Evolutionary conservation across 2,888 invertebrate species (phyloP).

Genomic region (Phengaris alcon): DNA sequence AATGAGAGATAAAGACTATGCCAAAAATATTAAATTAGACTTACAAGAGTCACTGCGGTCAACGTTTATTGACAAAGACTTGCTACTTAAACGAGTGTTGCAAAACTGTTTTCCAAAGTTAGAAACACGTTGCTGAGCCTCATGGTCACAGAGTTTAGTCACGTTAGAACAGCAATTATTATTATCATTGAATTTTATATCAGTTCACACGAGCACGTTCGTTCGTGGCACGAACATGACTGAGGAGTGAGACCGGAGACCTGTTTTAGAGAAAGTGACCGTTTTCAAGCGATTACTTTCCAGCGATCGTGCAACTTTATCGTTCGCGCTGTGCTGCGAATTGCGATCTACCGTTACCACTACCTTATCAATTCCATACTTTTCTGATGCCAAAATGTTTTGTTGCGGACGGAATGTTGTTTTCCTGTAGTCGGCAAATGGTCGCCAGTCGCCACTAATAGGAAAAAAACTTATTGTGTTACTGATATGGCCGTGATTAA

Average conservation of each 20-base stretch:
- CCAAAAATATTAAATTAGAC: not conserved
- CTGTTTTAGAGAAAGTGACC: conserved; percentile 74
- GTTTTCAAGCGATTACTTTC: conserved; percentile 67
- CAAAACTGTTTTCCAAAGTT: conserved; percentile 29
- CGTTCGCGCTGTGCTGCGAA: conserved; percentile 40
- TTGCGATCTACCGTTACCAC: conserved; percentile 59
- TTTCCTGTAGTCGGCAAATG: too few relatives aligned
- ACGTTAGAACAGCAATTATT: conserved; percentile 24
- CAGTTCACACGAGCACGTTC: conserved; percentile 44
- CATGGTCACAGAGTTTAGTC: conserved; percentile 11
- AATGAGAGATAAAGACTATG: not conserved
- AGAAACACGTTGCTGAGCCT: conserved; percentile 12
- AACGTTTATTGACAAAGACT: not conserved
- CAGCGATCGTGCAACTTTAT: conserved; percentile 56
- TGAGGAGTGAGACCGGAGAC: conserved; percentile 46
- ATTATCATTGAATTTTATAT: conserved; percentile 2
- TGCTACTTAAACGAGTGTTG: conserved; percentile 1
- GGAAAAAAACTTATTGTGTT: too few relatives aligned
- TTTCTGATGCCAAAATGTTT: not conserved
- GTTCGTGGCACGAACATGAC: conserved; percentile 47
- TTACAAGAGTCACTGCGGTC: conserved; percentile 13
- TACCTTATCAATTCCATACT: conserved; percentile 34
- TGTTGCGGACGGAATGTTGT: not conserved
- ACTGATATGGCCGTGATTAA: too few relatives aligned
- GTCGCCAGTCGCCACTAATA: too few relatives aligned